A percentile compares a stretch with the other conserved stretches of the same genome.
Conservation (phyloP, 1,140 invertebrate species). For the Fopius arisanus region DNA sequence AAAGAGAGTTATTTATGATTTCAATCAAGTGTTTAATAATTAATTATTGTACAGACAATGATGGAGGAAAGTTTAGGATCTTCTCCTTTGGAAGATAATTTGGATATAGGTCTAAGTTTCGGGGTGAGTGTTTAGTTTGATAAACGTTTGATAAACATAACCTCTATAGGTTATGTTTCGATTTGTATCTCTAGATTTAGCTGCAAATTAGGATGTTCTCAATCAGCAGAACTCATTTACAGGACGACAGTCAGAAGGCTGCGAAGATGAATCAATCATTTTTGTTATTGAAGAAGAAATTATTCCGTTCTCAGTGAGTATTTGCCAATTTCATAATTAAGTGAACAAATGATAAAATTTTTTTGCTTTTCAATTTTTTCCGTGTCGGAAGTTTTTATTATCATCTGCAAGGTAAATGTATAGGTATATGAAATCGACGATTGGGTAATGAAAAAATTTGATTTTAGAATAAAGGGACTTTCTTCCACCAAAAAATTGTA, state of each 20-base stretch:
- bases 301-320: slow-evolving; percentile 49
- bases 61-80: neutral
- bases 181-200: neutral
- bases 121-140: neutral
- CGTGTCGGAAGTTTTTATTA: neutral
- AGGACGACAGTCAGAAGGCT: slow-evolving; percentile 32
- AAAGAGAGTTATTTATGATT: neutral
- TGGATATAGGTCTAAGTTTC: neutral
- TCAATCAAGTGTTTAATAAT: neutral
- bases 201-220: neutral
- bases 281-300: slow-evolving; percentile 43
- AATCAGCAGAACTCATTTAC: neutral
- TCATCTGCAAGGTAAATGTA: too few species aligned
- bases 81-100: neutral
- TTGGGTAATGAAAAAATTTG: too few species aligned
- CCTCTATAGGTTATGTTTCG: neutral
- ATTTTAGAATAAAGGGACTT: too few species aligned
- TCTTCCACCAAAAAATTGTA: too few species aligned
- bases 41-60: neutral
- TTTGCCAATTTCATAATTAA: neutral
- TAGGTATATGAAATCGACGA: too few species aligned
- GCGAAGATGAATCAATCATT: slow-evolving; percentile 39
- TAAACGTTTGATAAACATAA: neutral
- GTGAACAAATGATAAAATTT: neutral
- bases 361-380: neutral